Conservation (phyloP, 2,113 vertebrate species). For the Microtus richardsoni region DNA sequence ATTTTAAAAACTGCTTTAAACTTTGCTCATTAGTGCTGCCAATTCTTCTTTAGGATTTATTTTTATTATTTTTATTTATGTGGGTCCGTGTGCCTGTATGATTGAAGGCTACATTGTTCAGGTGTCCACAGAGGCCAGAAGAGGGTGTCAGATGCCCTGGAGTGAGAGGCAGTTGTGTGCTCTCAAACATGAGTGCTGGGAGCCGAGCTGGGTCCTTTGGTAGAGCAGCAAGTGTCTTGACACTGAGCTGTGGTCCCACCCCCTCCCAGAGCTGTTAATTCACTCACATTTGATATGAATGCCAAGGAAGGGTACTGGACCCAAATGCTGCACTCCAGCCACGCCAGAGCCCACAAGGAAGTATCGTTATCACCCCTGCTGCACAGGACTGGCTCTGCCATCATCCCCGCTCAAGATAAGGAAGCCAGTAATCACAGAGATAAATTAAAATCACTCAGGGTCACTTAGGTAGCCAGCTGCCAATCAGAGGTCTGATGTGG, state of each 20-base stretch:
- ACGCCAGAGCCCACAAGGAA: neutral
- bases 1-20: slow-evolving; percentile 10
- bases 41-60: neutral
- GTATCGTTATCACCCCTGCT: too few species aligned
- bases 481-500: neutral
- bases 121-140: neutral
- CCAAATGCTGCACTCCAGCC: neutral
- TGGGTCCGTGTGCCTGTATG: neutral
- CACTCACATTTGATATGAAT: neutral
- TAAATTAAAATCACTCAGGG: neutral
- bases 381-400: neutral
- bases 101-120: neutral
- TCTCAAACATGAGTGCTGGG: neutral
- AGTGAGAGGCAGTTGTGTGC: neutral
- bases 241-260: neutral
- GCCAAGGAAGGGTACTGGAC: neutral
- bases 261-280: neutral
- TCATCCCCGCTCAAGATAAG: neutral
- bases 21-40: neutral
- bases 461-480: neutral
- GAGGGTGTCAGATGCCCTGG: neutral
- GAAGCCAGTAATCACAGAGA: neutral
- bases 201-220: neutral
- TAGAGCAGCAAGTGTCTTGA: neutral
- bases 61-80: neutral